A percentile compares a stretch with the other conserved stretches of the same genome.
Conservation (phyloP, 2,888 invertebrate species). For the Lottia scabra region DNA sequence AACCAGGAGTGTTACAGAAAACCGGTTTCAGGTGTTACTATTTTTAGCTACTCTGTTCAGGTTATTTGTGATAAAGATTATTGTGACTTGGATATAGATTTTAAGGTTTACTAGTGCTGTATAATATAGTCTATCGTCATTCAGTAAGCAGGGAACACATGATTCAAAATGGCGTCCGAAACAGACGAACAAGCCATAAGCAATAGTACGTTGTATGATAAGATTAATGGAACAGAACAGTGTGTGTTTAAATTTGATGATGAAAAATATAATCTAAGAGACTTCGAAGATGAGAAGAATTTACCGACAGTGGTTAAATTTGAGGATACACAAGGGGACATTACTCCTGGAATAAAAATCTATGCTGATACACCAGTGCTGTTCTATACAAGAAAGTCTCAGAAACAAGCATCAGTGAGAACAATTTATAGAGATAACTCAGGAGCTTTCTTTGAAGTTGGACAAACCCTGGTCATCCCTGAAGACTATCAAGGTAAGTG, state of each 20-base stretch:
- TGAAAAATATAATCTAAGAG: conserved; percentile 18
- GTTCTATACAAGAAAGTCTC: conserved; percentile 34
- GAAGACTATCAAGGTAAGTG: conserved; percentile 37
- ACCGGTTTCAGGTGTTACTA: conserved; percentile 21
- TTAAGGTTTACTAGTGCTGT: no score
- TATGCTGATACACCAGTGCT: conserved; percentile 50
- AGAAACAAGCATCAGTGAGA: conserved; percentile 44
- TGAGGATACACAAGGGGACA: conserved; percentile 21
- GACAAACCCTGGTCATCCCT: conserved; percentile 57
- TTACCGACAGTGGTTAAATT: conserved; percentile 37
- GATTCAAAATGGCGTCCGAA: conserved; percentile 9
- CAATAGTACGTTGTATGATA: neutral
- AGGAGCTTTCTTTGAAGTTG: conserved; percentile 56
- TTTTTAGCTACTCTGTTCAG: neutral
- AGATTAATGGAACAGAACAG: neutral
- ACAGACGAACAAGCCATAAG: neutral
- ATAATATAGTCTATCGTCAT: neutral
- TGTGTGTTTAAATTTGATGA: conserved; percentile 32
- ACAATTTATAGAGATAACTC: conserved; percentile 51
- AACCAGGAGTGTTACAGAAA: neutral
- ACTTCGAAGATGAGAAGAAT: conserved; percentile 28
- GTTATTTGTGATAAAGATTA: neutral
- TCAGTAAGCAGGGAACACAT: neutral
- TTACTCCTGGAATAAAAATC: conserved; percentile 42
- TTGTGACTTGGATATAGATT: neutral